Evolutionary conservation across 2,797 vertebrate species (phyloP), one percentile per base, ranked within the genome.

Genomic region (Pseudomugil gertrudae): DNA sequence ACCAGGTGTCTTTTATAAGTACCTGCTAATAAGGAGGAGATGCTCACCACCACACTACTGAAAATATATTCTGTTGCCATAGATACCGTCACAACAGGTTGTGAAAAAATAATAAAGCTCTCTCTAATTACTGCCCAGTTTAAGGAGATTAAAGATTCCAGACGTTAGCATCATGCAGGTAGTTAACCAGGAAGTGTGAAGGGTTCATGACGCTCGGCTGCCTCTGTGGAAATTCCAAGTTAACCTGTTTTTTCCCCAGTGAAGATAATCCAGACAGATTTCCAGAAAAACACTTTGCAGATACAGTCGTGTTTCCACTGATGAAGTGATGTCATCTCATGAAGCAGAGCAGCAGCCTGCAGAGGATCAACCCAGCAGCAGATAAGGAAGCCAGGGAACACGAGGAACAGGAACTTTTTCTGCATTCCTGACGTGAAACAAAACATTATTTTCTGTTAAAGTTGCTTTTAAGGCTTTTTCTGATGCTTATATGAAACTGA

Each of bases 231-330:
- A 40, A 40, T 19, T 40, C 38, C 38, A 51, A 51, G 5, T 17
- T n/a, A n/a, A 27, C 7, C 17, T 17, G 23, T 33, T 19, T 45
- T 33, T 30, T 33, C 29, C 30, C n/a, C 23, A 19, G n/a, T 47
- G 45, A 23, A 23, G n/a, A 23, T 47, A 23, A 50, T 30, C 0
- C 21, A 35, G 45, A 26, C 11, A 50, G 58, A 50, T 35, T 35
- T 61, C 30, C 32, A 61, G 43, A 21, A 26, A 35, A 50, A n/a
- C n/a, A n/a, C n/a, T n/a, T 29, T 38, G 33, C 33, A 40, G 61
- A 63, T 13, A 27, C 2, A 29, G 50, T 53, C 21, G 23, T 32
- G 21, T 54, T 54, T 52, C 3, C n/a, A 15, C 26, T 27, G 27
- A 17, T 40, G 50, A 53, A 40, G 48, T 43, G n/a, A 29, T 53